Evolutionary conservation across 1,140 invertebrate species (phyloP), one percentile per base, ranked within the genome.

Genomic region (Tribolium castaneum): DNA sequence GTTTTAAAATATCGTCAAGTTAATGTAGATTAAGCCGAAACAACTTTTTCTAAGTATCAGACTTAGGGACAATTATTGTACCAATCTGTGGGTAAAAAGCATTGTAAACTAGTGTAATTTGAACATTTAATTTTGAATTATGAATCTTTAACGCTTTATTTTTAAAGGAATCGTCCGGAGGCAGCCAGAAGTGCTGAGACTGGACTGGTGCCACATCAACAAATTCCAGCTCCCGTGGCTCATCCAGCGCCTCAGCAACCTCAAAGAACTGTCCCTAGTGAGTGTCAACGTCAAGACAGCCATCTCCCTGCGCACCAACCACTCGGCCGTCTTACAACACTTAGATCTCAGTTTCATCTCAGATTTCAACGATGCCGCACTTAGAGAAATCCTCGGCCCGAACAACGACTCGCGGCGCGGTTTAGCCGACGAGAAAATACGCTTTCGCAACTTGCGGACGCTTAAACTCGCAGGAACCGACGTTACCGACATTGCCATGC

Each of bases 221-320:
- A 92, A 96, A 77, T 90, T 93, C 56, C 97, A 98, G 84, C 87
- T 98, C 9, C 90, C 92, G 0, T 99, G 97, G 97, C 87, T 99
- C 0, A 89, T 98, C 5, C 91, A 92, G 3, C 90, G 97, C 51
- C 87, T 98, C 39, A 95, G 96, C 0, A 93, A 94, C 5, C 88
- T 98, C 3, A 92, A 94, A 77, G 91, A 92, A 56, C 88, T 98
- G 6, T 94, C 93, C 1, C 86, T 98, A 13, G 92, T 93, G 54
- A 96, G 96, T 25, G 94, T 94, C 73, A 91, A 92, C 0, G 95
- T 95, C 83, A 91, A 93, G 51, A 92, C 94, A 3, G 92, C 97
- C 9, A 90, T 93, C 12, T 96, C 95, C 0, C 88, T 98, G 19
- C 91, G 94, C 77, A 95, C 94, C 2, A 95, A 94, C 79, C 91